These are phyloP conservation scores for Eupithecia pulchellata DNA, from an alignment of 2,888 invertebrate genomes.

Conservation along the genomic window DNA sequence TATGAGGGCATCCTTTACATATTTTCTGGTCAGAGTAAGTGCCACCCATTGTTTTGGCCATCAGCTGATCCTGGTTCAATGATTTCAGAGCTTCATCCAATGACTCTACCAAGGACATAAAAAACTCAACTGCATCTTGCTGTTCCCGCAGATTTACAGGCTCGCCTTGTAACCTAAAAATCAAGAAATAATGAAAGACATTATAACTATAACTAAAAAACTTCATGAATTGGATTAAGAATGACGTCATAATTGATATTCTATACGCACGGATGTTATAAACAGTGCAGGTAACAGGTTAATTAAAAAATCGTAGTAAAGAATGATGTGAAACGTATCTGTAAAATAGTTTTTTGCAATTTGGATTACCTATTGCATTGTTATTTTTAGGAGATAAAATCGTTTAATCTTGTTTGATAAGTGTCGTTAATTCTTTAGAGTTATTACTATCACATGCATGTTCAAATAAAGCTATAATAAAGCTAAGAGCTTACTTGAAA, in stretches of 20 bases:
- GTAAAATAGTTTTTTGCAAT: no score
- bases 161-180: constrained; percentile 91
- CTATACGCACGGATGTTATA: no score
- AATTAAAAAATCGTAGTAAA: no score
- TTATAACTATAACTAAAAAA: background rate
- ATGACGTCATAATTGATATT: background rate
- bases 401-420: no score
- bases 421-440: no score
- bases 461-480: background rate
- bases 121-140: constrained; percentile 99
- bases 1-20: constrained; percentile 99
- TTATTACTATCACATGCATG: no score
- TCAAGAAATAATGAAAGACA: background rate
- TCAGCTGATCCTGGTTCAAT: constrained; percentile 94
- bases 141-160: constrained; percentile 98
- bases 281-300: no score
- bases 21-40: constrained; percentile 99
- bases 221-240: background rate
- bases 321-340: no score
- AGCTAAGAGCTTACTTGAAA: constrained; percentile 91
- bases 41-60: constrained; percentile 97
- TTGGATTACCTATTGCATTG: no score
- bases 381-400: no score
- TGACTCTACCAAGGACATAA: constrained; percentile 98
- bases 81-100: constrained; percentile 98